phyloP scores from a whole-genome alignment of 2,888 invertebrate genomes.

The Ceramica pisi region DNA sequence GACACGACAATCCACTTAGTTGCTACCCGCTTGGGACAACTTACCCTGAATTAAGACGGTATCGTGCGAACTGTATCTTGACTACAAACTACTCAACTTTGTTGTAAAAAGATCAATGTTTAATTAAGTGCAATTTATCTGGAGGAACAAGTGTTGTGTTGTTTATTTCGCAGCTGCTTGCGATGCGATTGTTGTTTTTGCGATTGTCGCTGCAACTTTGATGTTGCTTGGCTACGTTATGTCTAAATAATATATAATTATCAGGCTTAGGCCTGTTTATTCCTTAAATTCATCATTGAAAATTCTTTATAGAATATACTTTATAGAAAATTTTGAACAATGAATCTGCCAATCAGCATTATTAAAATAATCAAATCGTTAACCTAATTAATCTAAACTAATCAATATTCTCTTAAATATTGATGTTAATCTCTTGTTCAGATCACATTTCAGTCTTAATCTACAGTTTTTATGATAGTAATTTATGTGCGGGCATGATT shows the following conservation, averaged over 20 bases:
- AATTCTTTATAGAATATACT: too few species aligned
- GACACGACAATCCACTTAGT: conserved; percentile 84
- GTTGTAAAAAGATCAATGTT: conserved; percentile 69
- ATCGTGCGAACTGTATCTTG: conserved; percentile 59
- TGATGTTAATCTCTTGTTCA: neutral
- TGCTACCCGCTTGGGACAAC: conserved; percentile 69
- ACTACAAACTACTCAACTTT: conserved; percentile 68
- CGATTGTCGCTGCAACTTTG: conserved; percentile 7
- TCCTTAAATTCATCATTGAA: too few species aligned
- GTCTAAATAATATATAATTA: conserved; percentile 1
- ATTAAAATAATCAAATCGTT: too few species aligned
- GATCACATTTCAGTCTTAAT: neutral
- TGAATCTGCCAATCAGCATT: too few species aligned
- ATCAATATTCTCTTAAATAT: too few species aligned
- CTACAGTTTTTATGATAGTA: neutral
- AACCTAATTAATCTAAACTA: too few species aligned
- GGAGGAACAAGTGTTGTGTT: conserved; percentile 48
- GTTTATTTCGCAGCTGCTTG: conserved; percentile 32
- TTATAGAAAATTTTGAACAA: too few species aligned
- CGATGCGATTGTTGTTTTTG: conserved; percentile 18
- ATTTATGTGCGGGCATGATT: neutral
- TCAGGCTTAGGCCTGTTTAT: too few species aligned
- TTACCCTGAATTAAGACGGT: conserved; percentile 71
- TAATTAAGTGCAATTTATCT: conserved; percentile 73
- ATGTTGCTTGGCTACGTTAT: neutral